Evolutionary conservation across 2,888 invertebrate genomes (phyloP).

Genomic region (Pachymerium ferrugineum): DNA sequence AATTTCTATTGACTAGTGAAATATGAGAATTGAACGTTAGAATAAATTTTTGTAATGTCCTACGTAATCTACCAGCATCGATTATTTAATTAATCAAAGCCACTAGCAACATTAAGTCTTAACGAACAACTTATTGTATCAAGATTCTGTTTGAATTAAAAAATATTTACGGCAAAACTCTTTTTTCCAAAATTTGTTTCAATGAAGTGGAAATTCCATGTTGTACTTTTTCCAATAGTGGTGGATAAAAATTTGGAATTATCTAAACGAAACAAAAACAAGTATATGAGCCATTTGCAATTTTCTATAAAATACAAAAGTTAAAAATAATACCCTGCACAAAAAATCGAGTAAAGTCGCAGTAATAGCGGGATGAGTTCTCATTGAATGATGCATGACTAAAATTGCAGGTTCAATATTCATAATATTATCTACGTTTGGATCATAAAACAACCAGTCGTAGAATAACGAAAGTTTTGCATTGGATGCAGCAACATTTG

Average conservation of each 20-base stretch:
- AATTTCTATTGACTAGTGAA: too few species aligned
- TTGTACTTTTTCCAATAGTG: conserved; percentile 69
- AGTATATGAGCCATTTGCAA: not conserved
- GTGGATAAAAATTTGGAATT: conserved; percentile 78
- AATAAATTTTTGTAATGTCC: too few species aligned
- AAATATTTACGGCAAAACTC: conserved; percentile 64
- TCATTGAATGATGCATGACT: conserved; percentile 89
- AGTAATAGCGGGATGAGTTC: conserved; percentile 83
- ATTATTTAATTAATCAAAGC: not conserved
- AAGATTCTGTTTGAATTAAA: not conserved
- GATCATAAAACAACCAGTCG: conserved; percentile 89
- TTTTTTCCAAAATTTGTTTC: conserved; percentile 80
- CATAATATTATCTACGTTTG: conserved; percentile 89
- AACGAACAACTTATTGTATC: conserved; percentile 29
- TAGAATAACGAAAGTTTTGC: conserved; percentile 87
- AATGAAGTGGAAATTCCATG: conserved; percentile 76
- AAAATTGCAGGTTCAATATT: conserved; percentile 91
- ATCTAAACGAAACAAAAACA: conserved; percentile 55
- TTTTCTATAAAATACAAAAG: not conserved
- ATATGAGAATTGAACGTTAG: too few species aligned
- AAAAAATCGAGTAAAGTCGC: conserved; percentile 85
- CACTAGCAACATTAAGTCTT: conserved; percentile 14
- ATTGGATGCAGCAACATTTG: conserved; percentile 80
- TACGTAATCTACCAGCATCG: too few species aligned
- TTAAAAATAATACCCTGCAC: conserved; percentile 56